A percentile compares a stretch with the other conserved stretches of the same genome.
phyloP scores from a whole-genome alignment of 1,140 invertebrate species.

The Camponotus floridanus region DNA sequence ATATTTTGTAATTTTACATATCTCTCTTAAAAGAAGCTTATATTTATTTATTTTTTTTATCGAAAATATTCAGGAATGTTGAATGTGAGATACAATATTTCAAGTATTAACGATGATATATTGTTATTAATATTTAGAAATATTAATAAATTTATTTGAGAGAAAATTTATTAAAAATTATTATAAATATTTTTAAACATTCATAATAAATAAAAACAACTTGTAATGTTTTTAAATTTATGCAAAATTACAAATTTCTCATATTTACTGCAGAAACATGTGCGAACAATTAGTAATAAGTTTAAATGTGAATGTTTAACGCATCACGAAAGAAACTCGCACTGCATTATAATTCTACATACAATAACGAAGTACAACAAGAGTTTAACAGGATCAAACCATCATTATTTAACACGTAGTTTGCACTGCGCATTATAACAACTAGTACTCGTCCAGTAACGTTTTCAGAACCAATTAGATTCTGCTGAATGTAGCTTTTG shows the following conservation, averaged over 20 bases:
- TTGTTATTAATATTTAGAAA: not conserved
- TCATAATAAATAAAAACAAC: not conserved
- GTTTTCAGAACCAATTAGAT: conserved; percentile 43
- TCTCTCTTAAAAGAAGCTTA: not conserved
- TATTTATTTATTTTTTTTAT: not conserved
- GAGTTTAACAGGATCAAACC: conserved; percentile 7
- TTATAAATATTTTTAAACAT: not conserved
- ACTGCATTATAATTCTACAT: not conserved
- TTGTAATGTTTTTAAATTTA: not conserved
- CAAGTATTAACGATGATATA: not conserved
- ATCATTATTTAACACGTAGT: conserved; percentile 10
- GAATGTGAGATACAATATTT: not conserved
- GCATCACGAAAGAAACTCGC: not conserved
- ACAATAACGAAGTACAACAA: not conserved
- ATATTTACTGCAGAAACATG: not conserved
- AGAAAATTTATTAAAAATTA: not conserved
- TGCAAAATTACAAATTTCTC: not conserved
- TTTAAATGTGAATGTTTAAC: not conserved
- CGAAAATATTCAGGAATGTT: not conserved
- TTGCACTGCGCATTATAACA: not conserved
- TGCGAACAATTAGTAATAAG: not conserved
- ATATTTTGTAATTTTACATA: not conserved
- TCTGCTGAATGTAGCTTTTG: not conserved
- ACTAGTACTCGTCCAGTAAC: not conserved
- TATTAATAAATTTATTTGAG: not conserved